Base-by-base conservation (phyloP, 2,113 vertebrate species). In the Scytalopus superciliaris region DNA sequence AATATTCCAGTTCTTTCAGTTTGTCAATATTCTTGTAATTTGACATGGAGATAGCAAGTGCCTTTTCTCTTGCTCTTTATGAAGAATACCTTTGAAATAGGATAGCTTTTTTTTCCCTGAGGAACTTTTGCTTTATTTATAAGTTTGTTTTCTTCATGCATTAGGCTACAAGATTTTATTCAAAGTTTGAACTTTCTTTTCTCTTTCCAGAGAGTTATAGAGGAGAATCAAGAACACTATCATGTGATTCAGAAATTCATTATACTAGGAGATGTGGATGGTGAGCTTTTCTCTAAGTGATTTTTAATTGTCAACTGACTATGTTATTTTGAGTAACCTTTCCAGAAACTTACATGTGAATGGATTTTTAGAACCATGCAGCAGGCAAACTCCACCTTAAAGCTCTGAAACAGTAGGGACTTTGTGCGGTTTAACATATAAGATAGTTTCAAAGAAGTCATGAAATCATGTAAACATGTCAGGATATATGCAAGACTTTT, bases 161-260 rank as follows among this genome's bases (percentile, higher is more conserved):
- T 87, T 59, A 60, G n/a, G 28, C 40, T 83, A 2, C 73, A 76
- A 85, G 33, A 53, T 83, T 88, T 93, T 91, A 94, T 89, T 86
- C n/a, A 45, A 77, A 94, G 90, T 93, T 63, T 90, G 63, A 95
- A 70, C 69, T 79, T 62, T 75, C 93, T 97, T 92, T 92, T 94
- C 35, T 59, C 7, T 95, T 64, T 57, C 64, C 96, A 99, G 99
- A 99, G 98, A 89, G 99, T 99, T 89, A 90, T 99, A 97, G 99
- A 99, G 89, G 99, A 99, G 94, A 99, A 98, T 57, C 98, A 97
- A 93, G 99, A 99, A 70, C 99, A 99, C 94, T 99, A 99, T 90
- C 99, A 99, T 60, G 53, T 99, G 89, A 99, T 99, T 97, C 99
- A 99, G 97, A 99, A 99, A 97, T 99, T 98, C 92, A 97, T 99